Base-by-base conservation (phyloP, 2,888 invertebrate species). In the Lypha dubia region DNA sequence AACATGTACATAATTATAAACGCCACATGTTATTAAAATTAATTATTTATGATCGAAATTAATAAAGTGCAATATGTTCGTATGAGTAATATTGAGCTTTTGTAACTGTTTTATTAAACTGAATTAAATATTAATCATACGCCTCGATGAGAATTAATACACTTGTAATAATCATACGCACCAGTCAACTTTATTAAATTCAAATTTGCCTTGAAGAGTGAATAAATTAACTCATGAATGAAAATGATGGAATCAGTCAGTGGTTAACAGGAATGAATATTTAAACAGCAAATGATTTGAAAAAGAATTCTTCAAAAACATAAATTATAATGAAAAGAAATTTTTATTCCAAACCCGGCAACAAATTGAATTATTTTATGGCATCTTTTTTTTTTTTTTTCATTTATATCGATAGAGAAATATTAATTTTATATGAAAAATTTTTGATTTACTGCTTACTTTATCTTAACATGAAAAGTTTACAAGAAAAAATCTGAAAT, bases 81-180 rank as follows among this genome's bases (percentile, higher is more conserved):
- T n/a, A 0, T 17, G 41, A 1, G 28, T 15, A 17, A 6, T 11
- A 24, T 4, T 24, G 5, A 3, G 28, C 15, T 17, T 32, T 32
- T 11, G 17, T 38, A 53, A n/a, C 13, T 32, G 20, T n/a, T 20
- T 70, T 32, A 58, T 6, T 32, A 35, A 60, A 22, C 46, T 11
- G 15, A 49, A 38, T 60, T 60, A 32, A 73, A 60, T 62, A 51
- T 62, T 62, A 63, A 63, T 74, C 62, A 74, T 53, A 68, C 67
- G 67, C 35, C 3, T 13, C 38, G 24, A 9, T 6, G 1, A 15
- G 5, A 46, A 65, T 51, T 49, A 32, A 1, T 17, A 41, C 28
- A 32, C 7, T 32, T 7, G n/a, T 51, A 62, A 51, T 60, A 60
- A 60, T 62, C n/a, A 65, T 44, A 63, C 51, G 62, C 44, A 20